phyloP scores from a whole-genome alignment of 2,888 invertebrate species.

The Cyrtodaria siliqua region DNA sequence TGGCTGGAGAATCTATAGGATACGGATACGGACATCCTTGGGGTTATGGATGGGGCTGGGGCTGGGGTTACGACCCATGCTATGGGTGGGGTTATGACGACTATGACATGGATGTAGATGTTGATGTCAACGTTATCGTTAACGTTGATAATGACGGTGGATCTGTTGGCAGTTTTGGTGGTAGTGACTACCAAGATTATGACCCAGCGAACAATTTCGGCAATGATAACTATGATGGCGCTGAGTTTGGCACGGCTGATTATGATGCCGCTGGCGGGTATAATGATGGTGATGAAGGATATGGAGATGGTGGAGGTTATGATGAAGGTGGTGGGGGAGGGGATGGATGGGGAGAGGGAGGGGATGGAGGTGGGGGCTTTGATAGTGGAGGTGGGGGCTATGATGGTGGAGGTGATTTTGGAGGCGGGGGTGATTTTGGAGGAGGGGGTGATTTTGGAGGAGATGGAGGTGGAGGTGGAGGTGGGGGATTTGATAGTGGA shows the following conservation, averaged over 20 bases:
- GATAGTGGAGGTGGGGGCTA: constrained; percentile 41
- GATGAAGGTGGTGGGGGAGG: constrained; percentile 31
- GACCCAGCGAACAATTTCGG: constrained; percentile 8
- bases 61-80: constrained; percentile 53
- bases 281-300: constrained; percentile 25
- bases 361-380: constrained; percentile 45
- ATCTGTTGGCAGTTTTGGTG: constrained; percentile 54
- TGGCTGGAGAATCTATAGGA: constrained; percentile 46
- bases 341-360: constrained; percentile 45
- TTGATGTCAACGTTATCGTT: constrained; percentile 45
- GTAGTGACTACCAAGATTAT: constrained; percentile 54
- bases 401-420: constrained; percentile 38
- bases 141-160: constrained; percentile 47
- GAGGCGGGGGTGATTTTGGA: constrained; percentile 37
- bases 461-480: constrained; percentile 23
- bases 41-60: constrained; percentile 63
- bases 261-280: constrained; percentile 11
- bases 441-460: constrained; percentile 33
- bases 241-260: neutral
- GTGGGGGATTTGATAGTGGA: constrained; percentile 20
- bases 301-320: constrained; percentile 36
- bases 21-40: constrained; percentile 54
- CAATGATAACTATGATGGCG: constrained; percentile 27
- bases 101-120: constrained; percentile 55
- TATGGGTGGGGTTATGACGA: constrained; percentile 62